Percentiles rank a stretch among this genome's conserved stretches.
These are phyloP conservation scores for Colletes latitarsis DNA, from an alignment of 1,140 invertebrate genomes.

Conservation along the genomic window DNA sequence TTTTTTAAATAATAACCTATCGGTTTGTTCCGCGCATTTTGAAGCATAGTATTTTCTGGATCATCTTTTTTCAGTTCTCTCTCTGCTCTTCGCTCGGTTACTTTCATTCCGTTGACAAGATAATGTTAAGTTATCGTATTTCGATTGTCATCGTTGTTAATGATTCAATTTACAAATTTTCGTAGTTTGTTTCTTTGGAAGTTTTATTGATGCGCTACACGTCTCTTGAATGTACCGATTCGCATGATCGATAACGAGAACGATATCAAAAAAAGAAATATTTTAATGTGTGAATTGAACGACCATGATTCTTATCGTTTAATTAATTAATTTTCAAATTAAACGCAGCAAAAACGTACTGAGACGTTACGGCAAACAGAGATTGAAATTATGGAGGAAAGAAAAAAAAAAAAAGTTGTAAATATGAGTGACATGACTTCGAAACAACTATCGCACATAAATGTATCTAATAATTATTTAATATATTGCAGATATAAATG, in stretches of 20 bases:
- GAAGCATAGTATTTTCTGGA: background rate
- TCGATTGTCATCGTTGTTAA: background rate
- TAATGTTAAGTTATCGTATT: slow-evolving; percentile 25
- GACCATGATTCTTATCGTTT: slow-evolving; percentile 13
- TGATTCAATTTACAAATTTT: background rate
- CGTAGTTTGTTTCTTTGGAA: background rate
- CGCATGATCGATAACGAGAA: slow-evolving; percentile 7
- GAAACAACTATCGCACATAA: slow-evolving; percentile 71
- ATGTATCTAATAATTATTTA: slow-evolving; percentile 78
- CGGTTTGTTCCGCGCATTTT: background rate
- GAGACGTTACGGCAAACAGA: slow-evolving; percentile 27
- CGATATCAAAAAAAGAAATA: slow-evolving; percentile 14
- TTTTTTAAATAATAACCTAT: background rate
- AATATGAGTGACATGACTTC: slow-evolving; percentile 69
- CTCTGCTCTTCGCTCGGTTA: slow-evolving; percentile 27
- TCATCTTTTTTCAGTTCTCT: slow-evolving; percentile 9
- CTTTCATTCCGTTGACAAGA: slow-evolving; percentile 19
- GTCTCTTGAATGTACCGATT: slow-evolving; percentile 26
- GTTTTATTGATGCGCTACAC: slow-evolving; percentile 19
- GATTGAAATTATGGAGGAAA: slow-evolving; percentile 39
- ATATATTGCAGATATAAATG: slow-evolving; percentile 76
- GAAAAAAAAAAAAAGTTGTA: slow-evolving; percentile 70
- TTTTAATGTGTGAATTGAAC: slow-evolving; percentile 17
- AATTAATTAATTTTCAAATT: background rate
- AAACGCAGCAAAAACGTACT: background rate